Evolutionary conservation across 2,113 vertebrate species (phyloP).

Genomic region (Morone chrysops): DNA sequence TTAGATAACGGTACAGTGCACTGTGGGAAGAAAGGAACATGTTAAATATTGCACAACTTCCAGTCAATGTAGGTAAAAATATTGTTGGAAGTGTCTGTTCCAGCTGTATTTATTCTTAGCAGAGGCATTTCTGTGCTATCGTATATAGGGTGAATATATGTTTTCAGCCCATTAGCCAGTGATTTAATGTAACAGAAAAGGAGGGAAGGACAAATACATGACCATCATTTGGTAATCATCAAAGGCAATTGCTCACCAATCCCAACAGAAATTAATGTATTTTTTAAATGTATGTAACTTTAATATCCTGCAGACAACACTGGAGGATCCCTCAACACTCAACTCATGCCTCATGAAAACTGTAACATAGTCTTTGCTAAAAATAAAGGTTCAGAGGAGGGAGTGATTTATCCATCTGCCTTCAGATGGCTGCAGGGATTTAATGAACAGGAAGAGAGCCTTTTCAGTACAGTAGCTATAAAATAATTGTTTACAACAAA

Average conservation of each 20-base stretch:
- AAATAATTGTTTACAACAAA: background rate
- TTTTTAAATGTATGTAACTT: background rate
- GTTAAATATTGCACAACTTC: slow-evolving; percentile 38
- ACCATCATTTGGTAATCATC: background rate
- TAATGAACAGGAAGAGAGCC: background rate
- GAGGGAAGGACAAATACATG: background rate
- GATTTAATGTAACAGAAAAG: background rate
- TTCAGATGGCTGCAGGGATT: background rate
- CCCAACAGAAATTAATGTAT: background rate
- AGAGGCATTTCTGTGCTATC: background rate
- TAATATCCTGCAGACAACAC: too few species aligned
- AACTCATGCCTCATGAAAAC: too few species aligned
- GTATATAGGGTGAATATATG: background rate
- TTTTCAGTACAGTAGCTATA: background rate
- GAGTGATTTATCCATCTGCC: background rate
- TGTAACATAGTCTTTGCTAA: too few species aligned
- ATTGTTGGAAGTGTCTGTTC: slow-evolving; percentile 15
- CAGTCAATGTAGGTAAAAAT: slow-evolving; percentile 3
- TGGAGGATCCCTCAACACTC: too few species aligned
- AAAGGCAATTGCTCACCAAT: background rate
- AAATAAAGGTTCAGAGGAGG: too few species aligned
- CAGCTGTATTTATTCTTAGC: background rate
- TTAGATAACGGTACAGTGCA: slow-evolving; percentile 25
- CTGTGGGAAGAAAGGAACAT: slow-evolving; percentile 12
- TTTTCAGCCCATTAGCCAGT: background rate